Percentiles rank a stretch among this genome's conserved stretches.
Evolutionary conservation across 2,888 invertebrate species (phyloP).

Genomic region (Melanchra persicariae): DNA sequence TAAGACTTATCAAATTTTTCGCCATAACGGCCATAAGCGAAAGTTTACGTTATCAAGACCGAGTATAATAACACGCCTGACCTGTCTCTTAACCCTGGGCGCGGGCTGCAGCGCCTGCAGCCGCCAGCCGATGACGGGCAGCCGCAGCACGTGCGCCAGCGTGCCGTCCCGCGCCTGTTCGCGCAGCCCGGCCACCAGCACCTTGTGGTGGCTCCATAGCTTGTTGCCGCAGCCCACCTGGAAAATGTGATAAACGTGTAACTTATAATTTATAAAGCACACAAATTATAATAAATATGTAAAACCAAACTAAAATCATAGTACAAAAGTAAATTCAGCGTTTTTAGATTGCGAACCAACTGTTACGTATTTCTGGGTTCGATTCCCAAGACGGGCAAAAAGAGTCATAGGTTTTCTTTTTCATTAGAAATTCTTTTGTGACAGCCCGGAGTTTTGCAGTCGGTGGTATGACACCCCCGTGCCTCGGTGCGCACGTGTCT

Average conservation of each 20-base stretch:
- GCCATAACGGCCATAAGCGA: too few species aligned
- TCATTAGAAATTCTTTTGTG: too few species aligned
- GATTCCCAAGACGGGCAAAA: too few species aligned
- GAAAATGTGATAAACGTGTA: conserved; percentile 48
- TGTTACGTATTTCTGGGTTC: too few species aligned
- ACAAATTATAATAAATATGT: background rate
- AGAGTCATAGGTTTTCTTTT: too few species aligned
- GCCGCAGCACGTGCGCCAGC: conserved; percentile 92
- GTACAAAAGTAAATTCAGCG: background rate
- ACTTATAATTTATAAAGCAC: background rate
- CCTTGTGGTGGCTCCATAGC: conserved; percentile 92
- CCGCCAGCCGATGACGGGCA: conserved; percentile 94
- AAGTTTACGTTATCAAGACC: too few species aligned
- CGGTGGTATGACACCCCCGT: too few species aligned
- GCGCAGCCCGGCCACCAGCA: conserved; percentile 92
- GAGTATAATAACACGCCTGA: too few species aligned
- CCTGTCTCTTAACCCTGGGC: conserved; percentile 84
- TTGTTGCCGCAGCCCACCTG: conserved; percentile 95
- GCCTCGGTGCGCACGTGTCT: too few species aligned
- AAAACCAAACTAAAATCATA: background rate
- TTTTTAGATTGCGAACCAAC: too few species aligned
- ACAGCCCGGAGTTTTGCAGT: too few species aligned
- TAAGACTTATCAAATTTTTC: too few species aligned
- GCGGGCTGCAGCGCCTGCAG: conserved; percentile 84
- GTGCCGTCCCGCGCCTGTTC: conserved; percentile 94